Evolutionary conservation across 2,113 vertebrate genomes (phyloP).

Genomic region (Hemicordylus capensis): DNA sequence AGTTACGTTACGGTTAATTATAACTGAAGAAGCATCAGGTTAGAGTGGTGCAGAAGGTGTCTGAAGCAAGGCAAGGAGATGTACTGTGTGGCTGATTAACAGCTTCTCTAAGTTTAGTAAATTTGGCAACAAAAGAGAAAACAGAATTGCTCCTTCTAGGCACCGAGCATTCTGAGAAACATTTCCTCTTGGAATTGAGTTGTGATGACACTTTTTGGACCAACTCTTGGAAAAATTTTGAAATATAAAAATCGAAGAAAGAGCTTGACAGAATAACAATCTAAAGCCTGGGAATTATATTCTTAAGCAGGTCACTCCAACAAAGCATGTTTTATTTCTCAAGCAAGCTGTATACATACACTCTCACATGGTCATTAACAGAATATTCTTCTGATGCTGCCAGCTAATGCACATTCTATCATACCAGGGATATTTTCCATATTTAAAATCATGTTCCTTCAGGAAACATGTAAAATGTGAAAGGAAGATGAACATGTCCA

Average conservation of each 20-base stretch:
- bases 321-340: background rate
- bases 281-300: background rate
- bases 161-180: background rate
- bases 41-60: background rate
- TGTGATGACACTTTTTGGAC: background rate
- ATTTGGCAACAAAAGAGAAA: background rate
- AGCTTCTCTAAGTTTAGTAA: conserved; percentile 9
- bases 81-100: background rate
- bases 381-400: background rate
- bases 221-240: background rate
- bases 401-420: background rate
- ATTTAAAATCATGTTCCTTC: background rate
- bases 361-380: background rate
- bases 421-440: background rate
- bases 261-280: conserved; percentile 2
- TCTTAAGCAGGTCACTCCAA: background rate
- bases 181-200: background rate
- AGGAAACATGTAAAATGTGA: background rate
- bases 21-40: too few species aligned
- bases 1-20: background rate
- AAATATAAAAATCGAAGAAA: background rate
- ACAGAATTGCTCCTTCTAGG: background rate
- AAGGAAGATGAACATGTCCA: background rate
- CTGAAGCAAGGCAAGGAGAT: background rate
- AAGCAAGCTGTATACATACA: too few species aligned